A percentile compares a stretch with the other conserved stretches of the same genome.
These are phyloP conservation scores for Rhodeus uyekii DNA, from an alignment of 2,797 vertebrate genomes.

Conservation along the genomic window DNA sequence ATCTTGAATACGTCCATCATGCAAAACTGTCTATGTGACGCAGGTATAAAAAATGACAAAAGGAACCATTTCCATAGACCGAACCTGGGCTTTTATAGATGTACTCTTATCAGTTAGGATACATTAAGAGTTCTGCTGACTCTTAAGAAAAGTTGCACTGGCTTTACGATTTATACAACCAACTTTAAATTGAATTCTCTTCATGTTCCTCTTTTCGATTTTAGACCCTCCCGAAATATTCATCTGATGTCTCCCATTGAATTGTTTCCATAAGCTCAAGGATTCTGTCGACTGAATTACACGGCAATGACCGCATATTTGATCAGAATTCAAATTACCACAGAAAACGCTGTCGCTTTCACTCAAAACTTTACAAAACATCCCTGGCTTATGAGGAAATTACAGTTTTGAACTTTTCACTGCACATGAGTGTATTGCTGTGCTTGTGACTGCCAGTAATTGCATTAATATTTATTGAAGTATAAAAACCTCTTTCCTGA, in stretches of 20 bases:
- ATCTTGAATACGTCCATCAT: constrained; percentile 5
- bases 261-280: constrained; percentile 10
- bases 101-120: constrained; percentile 14
- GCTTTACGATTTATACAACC: not conserved
- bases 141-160: constrained; percentile 31
- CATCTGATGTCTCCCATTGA: not conserved
- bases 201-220: constrained; percentile 13
- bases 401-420: constrained; percentile 6
- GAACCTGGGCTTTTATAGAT: constrained; percentile 15
- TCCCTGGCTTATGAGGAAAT: not conserved
- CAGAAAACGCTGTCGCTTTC: no score
- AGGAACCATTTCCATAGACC: constrained; percentile 2
- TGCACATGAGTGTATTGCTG: constrained; percentile 16
- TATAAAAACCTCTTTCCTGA: constrained; percentile 46
- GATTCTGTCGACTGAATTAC: constrained; percentile 9
- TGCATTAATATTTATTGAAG: constrained; percentile 51
- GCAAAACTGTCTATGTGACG: not conserved
- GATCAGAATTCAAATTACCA: constrained; percentile 23
- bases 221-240: constrained; percentile 2
- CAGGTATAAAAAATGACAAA: constrained; percentile 14
- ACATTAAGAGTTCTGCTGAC: constrained; percentile 24
- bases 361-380: not conserved
- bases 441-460: constrained; percentile 51
- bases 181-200: constrained; percentile 47
- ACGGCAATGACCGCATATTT: constrained; percentile 3